These are phyloP conservation scores for Nebria ingens DNA, from an alignment of 1,140 invertebrate genomes.

Conservation along the genomic window DNA sequence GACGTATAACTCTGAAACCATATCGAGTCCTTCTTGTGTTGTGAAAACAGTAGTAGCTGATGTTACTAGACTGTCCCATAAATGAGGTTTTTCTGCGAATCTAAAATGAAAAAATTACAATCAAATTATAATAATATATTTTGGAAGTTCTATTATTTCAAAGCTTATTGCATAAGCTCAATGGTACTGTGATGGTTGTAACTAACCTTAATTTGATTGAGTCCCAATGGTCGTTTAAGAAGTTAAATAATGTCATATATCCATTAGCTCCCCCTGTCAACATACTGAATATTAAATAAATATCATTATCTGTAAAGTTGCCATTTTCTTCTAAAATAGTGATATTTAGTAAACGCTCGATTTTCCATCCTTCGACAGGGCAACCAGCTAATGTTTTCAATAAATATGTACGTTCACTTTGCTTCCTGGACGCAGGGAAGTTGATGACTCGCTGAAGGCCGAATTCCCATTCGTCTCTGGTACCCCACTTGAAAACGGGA, in stretches of 20 bases:
- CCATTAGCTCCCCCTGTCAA: conserved; percentile 52
- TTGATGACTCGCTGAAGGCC: conserved; percentile 60
- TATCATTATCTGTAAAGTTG: conserved; percentile 61
- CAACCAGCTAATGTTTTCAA: conserved; percentile 65
- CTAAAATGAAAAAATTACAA: conserved; percentile 30
- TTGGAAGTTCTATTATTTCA: too few relatives aligned
- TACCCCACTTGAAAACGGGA: conserved; percentile 66
- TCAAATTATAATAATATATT: not conserved
- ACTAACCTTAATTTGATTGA: conserved; percentile 47
- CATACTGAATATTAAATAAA: conserved; percentile 60
- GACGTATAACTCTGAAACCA: conserved; percentile 50
- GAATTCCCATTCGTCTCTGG: conserved; percentile 65
- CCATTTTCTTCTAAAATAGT: conserved; percentile 52
- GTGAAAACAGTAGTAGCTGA: conserved; percentile 59
- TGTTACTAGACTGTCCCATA: conserved; percentile 62
- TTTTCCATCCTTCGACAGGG: conserved; percentile 53
- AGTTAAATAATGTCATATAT: conserved; percentile 56
- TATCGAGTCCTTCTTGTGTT: conserved; percentile 54
- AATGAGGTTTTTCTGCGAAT: conserved; percentile 50
- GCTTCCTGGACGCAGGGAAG: conserved; percentile 52
- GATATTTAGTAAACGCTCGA: conserved; percentile 53
- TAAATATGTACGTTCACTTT: conserved; percentile 61
- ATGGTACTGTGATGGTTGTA: too few relatives aligned
- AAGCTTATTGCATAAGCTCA: too few relatives aligned
- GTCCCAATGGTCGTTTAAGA: conserved; percentile 54